phyloP scores from a whole-genome alignment of 2,797 vertebrate genomes.

The Dallia pectoralis region DNA sequence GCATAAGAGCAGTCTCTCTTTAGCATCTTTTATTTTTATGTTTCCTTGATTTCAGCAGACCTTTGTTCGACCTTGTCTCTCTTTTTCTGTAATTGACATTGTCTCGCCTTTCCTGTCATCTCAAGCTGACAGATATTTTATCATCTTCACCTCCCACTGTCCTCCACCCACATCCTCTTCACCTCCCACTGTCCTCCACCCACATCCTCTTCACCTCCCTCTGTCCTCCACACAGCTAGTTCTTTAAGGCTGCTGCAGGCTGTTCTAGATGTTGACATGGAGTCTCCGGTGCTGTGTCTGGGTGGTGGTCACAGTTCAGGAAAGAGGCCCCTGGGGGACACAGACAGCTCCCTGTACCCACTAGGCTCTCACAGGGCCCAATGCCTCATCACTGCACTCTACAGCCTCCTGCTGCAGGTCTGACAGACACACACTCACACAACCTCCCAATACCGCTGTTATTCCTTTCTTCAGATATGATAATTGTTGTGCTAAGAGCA shows the following conservation, averaged over 20 bases:
- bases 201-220: not conserved
- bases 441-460: not conserved
- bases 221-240: slow-evolving; percentile 12
- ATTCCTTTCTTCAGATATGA: not conserved
- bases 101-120: not conserved
- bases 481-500: not conserved
- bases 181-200: not conserved
- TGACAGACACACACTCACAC: not conserved
- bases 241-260: slow-evolving; percentile 71
- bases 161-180: not conserved
- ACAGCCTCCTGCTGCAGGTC: slow-evolving; percentile 71
- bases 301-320: slow-evolving; percentile 26
- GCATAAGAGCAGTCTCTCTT: slow-evolving; percentile 34
- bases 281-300: slow-evolving; percentile 68
- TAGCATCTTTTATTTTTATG: slow-evolving; percentile 23
- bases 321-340: slow-evolving; percentile 32
- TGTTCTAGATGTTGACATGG: slow-evolving; percentile 72
- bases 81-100: not conserved
- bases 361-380: slow-evolving; percentile 60
- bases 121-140: too few species aligned
- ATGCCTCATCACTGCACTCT: slow-evolving; percentile 67
- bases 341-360: slow-evolving; percentile 68
- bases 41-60: not conserved
- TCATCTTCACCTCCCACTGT: not conserved
- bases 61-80: not conserved